phyloP scores from a whole-genome alignment of 2,797 vertebrate species.

The Scolopax bukidnonensis region DNA sequence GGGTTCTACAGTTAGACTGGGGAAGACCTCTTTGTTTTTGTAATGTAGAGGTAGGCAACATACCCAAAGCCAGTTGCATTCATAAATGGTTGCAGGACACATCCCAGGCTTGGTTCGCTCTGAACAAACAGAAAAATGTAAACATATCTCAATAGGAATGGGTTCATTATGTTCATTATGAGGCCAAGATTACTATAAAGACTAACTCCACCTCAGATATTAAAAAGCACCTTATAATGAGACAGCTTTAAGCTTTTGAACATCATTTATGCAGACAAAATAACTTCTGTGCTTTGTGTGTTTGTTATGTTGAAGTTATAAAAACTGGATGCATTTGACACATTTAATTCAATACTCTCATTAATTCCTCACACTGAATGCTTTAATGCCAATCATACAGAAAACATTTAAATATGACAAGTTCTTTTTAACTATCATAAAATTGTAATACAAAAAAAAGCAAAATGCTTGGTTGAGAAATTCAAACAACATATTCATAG shows the following conservation, averaged over 20 bases:
- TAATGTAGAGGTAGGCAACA: not conserved
- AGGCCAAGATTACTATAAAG: not conserved
- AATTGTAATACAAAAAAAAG: conserved; percentile 37
- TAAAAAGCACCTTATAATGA: not conserved
- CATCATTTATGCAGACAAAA: not conserved
- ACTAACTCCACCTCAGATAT: not conserved
- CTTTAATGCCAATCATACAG: conserved; percentile 40
- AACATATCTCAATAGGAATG: not conserved
- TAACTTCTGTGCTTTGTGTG: not conserved
- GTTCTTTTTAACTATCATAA: conserved; percentile 48
- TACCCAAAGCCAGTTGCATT: not conserved
- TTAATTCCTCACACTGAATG: conserved; percentile 38
- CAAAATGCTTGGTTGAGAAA: conserved; percentile 27
- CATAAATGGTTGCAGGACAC: not conserved
- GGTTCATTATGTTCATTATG: not conserved
- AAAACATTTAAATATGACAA: conserved; percentile 18
- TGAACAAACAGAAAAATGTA: not conserved
- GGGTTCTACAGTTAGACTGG: not conserved
- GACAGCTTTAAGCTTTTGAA: conserved; percentile 4
- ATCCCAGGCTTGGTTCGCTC: not conserved
- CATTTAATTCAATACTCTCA: conserved; percentile 42
- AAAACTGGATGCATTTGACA: conserved; percentile 31
- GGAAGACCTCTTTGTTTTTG: not conserved
- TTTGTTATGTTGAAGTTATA: conserved; percentile 10
- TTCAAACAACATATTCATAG: conserved; percentile 25